These are phyloP conservation scores for Tortrix viridana DNA, from an alignment of 2,888 invertebrate species.

Conservation along the genomic window DNA sequence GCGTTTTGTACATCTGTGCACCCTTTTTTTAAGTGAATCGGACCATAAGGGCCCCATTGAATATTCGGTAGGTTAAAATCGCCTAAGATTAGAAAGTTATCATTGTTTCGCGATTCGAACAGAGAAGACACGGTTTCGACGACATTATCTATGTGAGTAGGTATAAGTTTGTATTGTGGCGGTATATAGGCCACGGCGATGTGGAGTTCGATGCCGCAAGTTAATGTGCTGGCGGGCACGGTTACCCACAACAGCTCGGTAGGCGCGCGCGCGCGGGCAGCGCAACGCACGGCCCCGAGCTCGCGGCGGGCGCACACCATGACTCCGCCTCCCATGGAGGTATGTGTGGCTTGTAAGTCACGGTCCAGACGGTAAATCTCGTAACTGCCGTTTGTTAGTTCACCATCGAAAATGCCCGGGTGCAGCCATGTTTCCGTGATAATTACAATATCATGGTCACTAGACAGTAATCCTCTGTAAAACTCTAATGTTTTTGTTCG, in stretches of 20 bases:
- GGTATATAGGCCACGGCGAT: background rate
- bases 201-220: background rate
- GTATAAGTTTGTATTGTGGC: background rate
- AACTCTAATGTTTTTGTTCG: background rate
- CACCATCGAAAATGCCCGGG: background rate
- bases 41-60: too few relatives aligned
- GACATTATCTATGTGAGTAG: too few relatives aligned
- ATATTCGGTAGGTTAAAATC: too few relatives aligned
- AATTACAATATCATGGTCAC: background rate
- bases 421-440: background rate
- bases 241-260: background rate
- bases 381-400: background rate
- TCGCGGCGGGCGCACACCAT: background rate
- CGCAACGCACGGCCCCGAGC: background rate
- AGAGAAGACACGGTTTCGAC: too few relatives aligned
- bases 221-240: background rate
- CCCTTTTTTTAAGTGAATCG: too few relatives aligned
- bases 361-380: background rate
- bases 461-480: background rate
- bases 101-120: too few relatives aligned
- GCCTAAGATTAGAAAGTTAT: too few relatives aligned
- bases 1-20: too few relatives aligned
- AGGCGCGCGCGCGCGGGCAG: background rate
- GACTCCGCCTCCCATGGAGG: background rate
- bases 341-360: background rate